These are phyloP conservation scores for Plectus sambesii DNA, from an alignment of 1,140 invertebrate species.

Conservation along the genomic window DNA sequence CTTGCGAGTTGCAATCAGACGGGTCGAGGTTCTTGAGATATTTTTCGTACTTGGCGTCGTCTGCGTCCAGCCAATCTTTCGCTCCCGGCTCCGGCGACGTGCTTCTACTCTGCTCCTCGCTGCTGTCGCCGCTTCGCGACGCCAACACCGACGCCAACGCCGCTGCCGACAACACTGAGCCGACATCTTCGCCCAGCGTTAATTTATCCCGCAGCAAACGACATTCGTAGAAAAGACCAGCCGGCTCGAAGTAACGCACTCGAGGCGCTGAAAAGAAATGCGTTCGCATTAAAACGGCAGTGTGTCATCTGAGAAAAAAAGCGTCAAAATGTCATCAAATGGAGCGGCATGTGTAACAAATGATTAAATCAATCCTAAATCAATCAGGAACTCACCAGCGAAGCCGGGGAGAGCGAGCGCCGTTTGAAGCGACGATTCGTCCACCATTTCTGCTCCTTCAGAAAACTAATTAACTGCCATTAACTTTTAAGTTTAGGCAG, in stretches of 20 bases:
- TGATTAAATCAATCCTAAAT: too few species aligned
- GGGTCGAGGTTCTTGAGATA: conserved; percentile 21
- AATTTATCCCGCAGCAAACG: conserved; percentile 11
- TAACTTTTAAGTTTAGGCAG: too few species aligned
- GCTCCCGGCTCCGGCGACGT: neutral
- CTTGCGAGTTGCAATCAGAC: conserved; percentile 20
- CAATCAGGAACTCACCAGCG: too few species aligned
- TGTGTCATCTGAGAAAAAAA: too few species aligned
- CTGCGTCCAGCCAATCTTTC: conserved; percentile 14
- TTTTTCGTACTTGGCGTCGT: conserved; percentile 23
- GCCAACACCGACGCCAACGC: neutral
- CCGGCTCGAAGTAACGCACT: conserved; percentile 7
- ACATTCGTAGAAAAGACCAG: conserved; percentile 22
- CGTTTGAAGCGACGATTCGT: too few species aligned
- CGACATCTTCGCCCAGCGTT: conserved; percentile 1
- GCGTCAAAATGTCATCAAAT: too few species aligned
- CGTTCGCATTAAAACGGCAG: too few species aligned
- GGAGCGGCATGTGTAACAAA: too few species aligned
- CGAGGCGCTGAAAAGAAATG: conserved; percentile 9
- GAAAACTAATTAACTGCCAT: too few species aligned
- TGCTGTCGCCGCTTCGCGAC: neutral
- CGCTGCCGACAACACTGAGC: conserved; percentile 1
- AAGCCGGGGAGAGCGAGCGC: too few species aligned
- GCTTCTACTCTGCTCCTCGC: too few species aligned
- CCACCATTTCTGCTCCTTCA: too few species aligned